Evolutionary conservation across 2,113 vertebrate genomes (phyloP).

Genomic region (Pandion haliaetus): DNA sequence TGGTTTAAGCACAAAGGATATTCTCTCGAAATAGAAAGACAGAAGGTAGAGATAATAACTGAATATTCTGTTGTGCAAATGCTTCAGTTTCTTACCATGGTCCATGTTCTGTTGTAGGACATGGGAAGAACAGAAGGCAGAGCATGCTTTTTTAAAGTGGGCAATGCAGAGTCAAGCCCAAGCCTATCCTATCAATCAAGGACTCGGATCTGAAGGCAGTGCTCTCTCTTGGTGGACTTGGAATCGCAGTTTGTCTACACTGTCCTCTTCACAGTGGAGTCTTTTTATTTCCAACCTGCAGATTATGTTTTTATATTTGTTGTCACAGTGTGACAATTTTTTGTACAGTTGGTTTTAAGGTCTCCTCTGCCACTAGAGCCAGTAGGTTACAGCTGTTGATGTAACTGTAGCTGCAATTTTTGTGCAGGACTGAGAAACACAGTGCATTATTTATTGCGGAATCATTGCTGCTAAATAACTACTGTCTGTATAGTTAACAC

Average conservation of each 20-base stretch:
- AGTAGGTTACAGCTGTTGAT: slow-evolving; percentile 83
- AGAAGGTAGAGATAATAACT: not conserved
- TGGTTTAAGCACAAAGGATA: not conserved
- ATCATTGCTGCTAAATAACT: slow-evolving; percentile 99
- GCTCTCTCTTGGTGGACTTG: slow-evolving; percentile 79
- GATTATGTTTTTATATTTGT: slow-evolving; percentile 85
- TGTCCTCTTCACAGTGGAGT: slow-evolving; percentile 83
- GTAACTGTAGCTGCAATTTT: slow-evolving; percentile 86
- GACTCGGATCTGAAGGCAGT: slow-evolving; percentile 75
- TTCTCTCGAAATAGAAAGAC: not conserved
- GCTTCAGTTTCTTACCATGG: slow-evolving; percentile 51
- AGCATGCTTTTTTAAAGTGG: slow-evolving; percentile 96
- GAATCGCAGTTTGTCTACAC: slow-evolving; percentile 78
- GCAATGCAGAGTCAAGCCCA: slow-evolving; percentile 63
- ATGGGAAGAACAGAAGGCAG: slow-evolving; percentile 98
- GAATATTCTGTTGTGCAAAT: not conserved
- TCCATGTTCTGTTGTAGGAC: slow-evolving; percentile 80
- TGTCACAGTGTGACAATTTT: slow-evolving; percentile 87
- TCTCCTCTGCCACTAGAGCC: slow-evolving; percentile 85
- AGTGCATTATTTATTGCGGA: slow-evolving; percentile 96
- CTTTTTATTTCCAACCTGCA: slow-evolving; percentile 83
- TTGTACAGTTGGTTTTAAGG: slow-evolving; percentile 85
- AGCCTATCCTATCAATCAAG: slow-evolving; percentile 60
- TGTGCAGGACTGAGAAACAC: slow-evolving; percentile 86
- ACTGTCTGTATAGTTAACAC: slow-evolving; percentile 96